Evolutionary conservation across 2,797 vertebrate species (phyloP).

Genomic region (Silurus lanzhouensis): DNA sequence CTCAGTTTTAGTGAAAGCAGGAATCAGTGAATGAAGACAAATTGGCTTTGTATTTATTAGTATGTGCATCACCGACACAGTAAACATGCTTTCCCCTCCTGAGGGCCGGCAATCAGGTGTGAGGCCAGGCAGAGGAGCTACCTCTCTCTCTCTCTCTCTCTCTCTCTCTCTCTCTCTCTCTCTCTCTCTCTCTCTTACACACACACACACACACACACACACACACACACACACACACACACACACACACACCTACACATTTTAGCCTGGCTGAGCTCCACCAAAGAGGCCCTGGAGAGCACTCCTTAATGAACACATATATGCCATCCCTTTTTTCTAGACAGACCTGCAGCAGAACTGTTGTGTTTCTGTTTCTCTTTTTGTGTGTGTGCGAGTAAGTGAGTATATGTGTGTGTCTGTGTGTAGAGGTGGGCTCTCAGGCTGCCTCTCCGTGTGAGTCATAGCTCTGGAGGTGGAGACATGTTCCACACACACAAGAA

Average conservation of each 20-base stretch:
- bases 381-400: slow-evolving; percentile 23
- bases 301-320: slow-evolving; percentile 44
- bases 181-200: neutral
- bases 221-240: slow-evolving; percentile 4
- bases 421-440: slow-evolving; percentile 32
- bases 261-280: slow-evolving; percentile 23
- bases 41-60: slow-evolving; percentile 36
- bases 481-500: slow-evolving; percentile 7
- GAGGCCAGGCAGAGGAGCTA: slow-evolving; percentile 1
- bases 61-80: slow-evolving; percentile 5
- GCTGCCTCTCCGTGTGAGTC: slow-evolving; percentile 55
- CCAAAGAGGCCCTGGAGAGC: slow-evolving; percentile 22
- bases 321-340: slow-evolving; percentile 13
- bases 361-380: neutral
- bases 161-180: neutral
- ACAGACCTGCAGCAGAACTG: slow-evolving; percentile 21
- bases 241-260: neutral
- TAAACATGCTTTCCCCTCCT: slow-evolving; percentile 20
- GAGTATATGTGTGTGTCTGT: slow-evolving; percentile 28
- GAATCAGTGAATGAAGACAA: slow-evolving; percentile 9
- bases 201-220: slow-evolving; percentile 1
- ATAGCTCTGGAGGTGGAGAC: slow-evolving; percentile 42
- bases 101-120: slow-evolving; percentile 29
- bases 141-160: neutral
- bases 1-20: neutral